Base-by-base conservation (phyloP, 2,113 vertebrate genomes). In the Pluvianellus socialis region DNA sequence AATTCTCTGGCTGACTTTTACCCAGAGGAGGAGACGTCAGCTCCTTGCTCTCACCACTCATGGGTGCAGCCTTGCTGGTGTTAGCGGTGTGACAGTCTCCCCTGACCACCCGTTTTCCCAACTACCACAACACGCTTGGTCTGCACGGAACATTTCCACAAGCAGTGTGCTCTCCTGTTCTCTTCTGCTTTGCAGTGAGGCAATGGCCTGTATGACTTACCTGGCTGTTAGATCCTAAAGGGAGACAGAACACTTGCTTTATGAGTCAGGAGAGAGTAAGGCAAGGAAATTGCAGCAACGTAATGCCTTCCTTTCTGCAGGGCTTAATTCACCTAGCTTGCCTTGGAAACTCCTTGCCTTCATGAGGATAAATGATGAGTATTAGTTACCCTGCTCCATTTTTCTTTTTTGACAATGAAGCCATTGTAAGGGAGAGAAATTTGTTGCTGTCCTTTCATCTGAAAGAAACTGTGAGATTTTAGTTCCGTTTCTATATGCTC, bases 1-100 rank as follows among this genome's bases (percentile, higher is more conserved):
- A 92, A 79, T 75, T 50, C 13, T 86, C 6, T 11, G 12, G 61
- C 11, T 8, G 50, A 67, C 15, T 79, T 30, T 32, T 67, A 16
- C 21, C 27, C 19, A 8, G 49, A 59, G n/a, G 30, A 86, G 26
- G 50, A 73, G 27, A 23, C 3, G 1, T 4, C 0, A 0, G 10
- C 38, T 93, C 13, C 9, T 15, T 0, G 1, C 30, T 74, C 12
- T 55, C 42, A 38, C 18, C 13, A 2, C 12, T 42, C 32, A 4
- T 3, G 19, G 45, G 28, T 35, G 52, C 68, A 79, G 23, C 52
- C 47, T 21, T 62, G 42, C 12, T 63, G 67, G 35, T 6, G 0
- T 3, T 71, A 58, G 12, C 18, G 38, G 1, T 10, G 7, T 67
- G 20, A 35, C 59, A 58, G 14, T 42, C 33, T 71, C 28, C 50